A percentile compares a stretch with the other conserved stretches of the same genome.
Evolutionary conservation across 2,797 vertebrate species (phyloP).

Genomic region (Amblyopsis hoosieri): DNA sequence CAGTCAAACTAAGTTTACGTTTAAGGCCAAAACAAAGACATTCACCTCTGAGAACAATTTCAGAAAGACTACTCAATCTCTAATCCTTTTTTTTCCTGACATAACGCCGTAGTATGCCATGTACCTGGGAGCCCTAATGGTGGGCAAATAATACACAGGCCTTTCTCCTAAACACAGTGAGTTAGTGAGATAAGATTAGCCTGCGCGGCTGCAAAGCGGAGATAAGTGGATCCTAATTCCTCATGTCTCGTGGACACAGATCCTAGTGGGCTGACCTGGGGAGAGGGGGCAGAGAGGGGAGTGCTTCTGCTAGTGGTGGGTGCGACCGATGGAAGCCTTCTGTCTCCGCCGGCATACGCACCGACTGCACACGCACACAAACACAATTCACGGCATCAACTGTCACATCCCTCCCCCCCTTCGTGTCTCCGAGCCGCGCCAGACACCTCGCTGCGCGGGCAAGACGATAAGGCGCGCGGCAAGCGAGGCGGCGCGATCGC

Average conservation of each 20-base stretch:
- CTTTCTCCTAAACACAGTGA: slow-evolving; percentile 44
- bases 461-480: slow-evolving; percentile 14
- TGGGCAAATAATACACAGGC: slow-evolving; percentile 45
- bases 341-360: neutral
- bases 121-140: slow-evolving; percentile 36
- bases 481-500: slow-evolving; percentile 33
- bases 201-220: slow-evolving; percentile 58
- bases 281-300: too few species aligned
- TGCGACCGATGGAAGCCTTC: slow-evolving; percentile 29
- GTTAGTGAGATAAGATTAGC: slow-evolving; percentile 64
- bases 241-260: slow-evolving; percentile 48
- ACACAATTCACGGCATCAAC: slow-evolving; percentile 4
- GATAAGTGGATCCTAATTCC: slow-evolving; percentile 69
- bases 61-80: slow-evolving; percentile 30
- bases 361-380: neutral
- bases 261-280: slow-evolving; percentile 41
- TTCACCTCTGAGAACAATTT: slow-evolving; percentile 42
- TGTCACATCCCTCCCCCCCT: neutral
- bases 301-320: neutral
- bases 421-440: neutral
- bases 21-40: slow-evolving; percentile 8
- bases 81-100: slow-evolving; percentile 43
- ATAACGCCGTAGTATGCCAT: slow-evolving; percentile 20
- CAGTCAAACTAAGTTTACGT: neutral
- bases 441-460: slow-evolving; percentile 4